phyloP scores from a whole-genome alignment of 2,797 vertebrate genomes.

The Sebastes elongatus region DNA sequence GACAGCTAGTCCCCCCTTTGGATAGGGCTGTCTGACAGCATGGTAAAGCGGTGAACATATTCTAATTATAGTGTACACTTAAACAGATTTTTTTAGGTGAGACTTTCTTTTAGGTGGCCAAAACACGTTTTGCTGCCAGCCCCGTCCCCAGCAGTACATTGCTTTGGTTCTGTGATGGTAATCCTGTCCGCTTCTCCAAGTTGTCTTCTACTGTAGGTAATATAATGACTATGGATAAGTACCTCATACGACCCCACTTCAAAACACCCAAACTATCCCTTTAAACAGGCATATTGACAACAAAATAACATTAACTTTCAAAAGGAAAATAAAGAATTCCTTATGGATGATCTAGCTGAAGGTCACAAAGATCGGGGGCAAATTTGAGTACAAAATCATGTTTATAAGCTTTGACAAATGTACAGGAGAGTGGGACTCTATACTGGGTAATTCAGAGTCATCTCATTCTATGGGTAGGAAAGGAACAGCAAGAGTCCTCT shows the following conservation, averaged over 20 bases:
- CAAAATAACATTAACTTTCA: slow-evolving; percentile 26
- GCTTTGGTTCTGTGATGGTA: not conserved
- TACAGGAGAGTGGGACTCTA: slow-evolving; percentile 38
- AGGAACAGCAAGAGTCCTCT: slow-evolving; percentile 28
- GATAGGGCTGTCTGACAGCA: too few relatives aligned
- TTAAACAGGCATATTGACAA: slow-evolving; percentile 23
- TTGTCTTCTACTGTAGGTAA: not conserved
- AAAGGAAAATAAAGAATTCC: slow-evolving; percentile 20
- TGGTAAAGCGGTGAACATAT: too few relatives aligned
- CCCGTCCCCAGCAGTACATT: not conserved
- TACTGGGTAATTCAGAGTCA: slow-evolving; percentile 29
- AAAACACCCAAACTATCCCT: not conserved
- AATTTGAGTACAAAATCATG: slow-evolving; percentile 42
- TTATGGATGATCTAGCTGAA: slow-evolving; percentile 1
- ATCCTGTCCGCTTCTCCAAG: not conserved
- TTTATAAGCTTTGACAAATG: slow-evolving; percentile 42
- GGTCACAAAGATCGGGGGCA: slow-evolving; percentile 34
- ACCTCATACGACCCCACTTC: not conserved
- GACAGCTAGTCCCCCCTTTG: too few relatives aligned
- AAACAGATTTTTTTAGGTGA: too few relatives aligned
- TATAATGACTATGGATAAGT: not conserved
- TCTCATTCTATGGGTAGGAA: slow-evolving; percentile 17
- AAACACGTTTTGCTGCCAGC: too few relatives aligned
- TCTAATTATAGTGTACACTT: too few relatives aligned
- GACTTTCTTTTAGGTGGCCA: too few relatives aligned